phyloP scores from a whole-genome alignment of 2,888 invertebrate genomes.

The Nemapogon koenigi region DNA sequence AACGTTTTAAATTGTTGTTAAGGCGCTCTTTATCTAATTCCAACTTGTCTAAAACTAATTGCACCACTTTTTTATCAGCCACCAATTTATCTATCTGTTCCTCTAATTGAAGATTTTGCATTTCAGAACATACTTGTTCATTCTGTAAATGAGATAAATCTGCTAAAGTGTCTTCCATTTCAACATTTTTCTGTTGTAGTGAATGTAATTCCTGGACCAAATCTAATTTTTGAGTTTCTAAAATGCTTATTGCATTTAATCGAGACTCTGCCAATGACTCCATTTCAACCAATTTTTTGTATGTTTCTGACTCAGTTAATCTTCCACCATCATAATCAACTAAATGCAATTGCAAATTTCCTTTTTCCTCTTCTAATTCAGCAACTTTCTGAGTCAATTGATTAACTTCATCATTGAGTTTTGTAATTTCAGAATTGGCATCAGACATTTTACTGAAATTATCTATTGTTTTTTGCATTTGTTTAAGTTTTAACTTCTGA shows the following conservation, averaged over 20 bases:
- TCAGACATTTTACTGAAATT: conserved; percentile 72
- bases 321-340: conserved; percentile 79
- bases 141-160: conserved; percentile 69
- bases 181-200: conserved; percentile 67
- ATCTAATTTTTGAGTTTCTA: conserved; percentile 73
- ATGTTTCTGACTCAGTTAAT: conserved; percentile 60
- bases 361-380: conserved; percentile 90
- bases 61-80: conserved; percentile 51
- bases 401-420: conserved; percentile 67
- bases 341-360: conserved; percentile 85
- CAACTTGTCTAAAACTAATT: conserved; percentile 52
- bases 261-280: conserved; percentile 59
- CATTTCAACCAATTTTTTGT: conserved; percentile 52
- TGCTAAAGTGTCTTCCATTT: conserved; percentile 66
- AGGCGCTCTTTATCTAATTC: conserved; percentile 61
- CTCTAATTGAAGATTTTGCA: conserved; percentile 79
- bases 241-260: conserved; percentile 63
- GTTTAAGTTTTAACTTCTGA: conserved; percentile 75
- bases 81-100: conserved; percentile 72
- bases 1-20: conserved; percentile 55
- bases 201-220: conserved; percentile 65
- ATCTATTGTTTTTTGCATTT: conserved; percentile 77
- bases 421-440: conserved; percentile 70
- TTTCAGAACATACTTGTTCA: conserved; percentile 77
- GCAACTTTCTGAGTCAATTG: conserved; percentile 77